Conservation (phyloP, 2,888 invertebrate species). For the Sarcophaga caerulescens region DNA sequence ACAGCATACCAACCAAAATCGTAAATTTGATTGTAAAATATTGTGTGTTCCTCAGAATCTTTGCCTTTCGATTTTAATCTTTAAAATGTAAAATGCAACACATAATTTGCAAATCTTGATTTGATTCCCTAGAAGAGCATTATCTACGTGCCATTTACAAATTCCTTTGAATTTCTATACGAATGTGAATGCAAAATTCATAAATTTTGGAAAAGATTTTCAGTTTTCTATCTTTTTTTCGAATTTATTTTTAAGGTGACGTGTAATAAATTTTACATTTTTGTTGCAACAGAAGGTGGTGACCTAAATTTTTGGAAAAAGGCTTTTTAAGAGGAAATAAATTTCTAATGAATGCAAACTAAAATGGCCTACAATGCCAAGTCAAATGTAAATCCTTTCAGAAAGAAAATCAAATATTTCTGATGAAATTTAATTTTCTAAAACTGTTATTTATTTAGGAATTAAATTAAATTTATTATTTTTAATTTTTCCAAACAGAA, state of each 20-base stretch:
- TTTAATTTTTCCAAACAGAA: not conserved
- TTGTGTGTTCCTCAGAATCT: not conserved
- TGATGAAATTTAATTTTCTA: not conserved
- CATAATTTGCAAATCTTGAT: slow-evolving; percentile 5
- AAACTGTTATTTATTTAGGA: not conserved
- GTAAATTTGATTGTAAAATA: slow-evolving; percentile 62
- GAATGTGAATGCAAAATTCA: not conserved
- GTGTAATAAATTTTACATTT: slow-evolving; percentile 7
- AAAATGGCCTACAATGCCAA: not conserved
- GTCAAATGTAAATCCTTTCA: not conserved
- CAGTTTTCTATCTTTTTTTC: not conserved
- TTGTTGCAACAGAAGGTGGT: not conserved
- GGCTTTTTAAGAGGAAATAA: not conserved
- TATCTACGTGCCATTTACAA: slow-evolving; percentile 1
- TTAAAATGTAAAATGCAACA: slow-evolving; percentile 29
- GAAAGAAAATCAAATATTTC: not conserved
- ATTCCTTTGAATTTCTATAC: not conserved
- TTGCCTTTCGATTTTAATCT: not conserved
- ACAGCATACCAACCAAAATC: slow-evolving; percentile 39
- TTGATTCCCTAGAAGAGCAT: slow-evolving; percentile 20
- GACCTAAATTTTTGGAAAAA: slow-evolving; percentile 5
- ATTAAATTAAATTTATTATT: slow-evolving; percentile 19
- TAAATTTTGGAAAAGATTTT: slow-evolving; percentile 4
- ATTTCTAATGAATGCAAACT: not conserved
- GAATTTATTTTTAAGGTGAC: slow-evolving; percentile 1